phyloP scores from a whole-genome alignment of 2,797 vertebrate genomes.

The Avahi laniger region DNA sequence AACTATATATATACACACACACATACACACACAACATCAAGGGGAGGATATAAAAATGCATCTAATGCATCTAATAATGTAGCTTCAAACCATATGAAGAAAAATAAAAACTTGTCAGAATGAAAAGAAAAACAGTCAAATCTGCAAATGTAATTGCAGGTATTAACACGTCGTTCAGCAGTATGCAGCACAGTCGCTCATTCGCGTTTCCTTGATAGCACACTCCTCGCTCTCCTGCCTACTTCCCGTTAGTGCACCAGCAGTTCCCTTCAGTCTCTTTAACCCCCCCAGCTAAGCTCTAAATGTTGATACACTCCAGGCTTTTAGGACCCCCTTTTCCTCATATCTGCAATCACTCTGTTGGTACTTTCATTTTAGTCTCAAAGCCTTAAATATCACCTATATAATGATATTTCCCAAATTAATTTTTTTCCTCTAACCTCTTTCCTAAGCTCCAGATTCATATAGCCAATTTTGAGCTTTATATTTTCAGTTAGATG shows the following conservation, averaged over 20 bases:
- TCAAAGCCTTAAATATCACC: neutral
- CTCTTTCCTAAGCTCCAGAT: neutral
- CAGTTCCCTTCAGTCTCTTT: neutral
- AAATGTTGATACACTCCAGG: neutral
- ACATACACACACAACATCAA: neutral
- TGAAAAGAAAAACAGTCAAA: neutral
- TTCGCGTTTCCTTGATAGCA: neutral
- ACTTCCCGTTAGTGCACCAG: neutral
- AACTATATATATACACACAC: neutral
- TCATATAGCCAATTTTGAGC: neutral
- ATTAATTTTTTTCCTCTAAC: neutral
- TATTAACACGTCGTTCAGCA: neutral
- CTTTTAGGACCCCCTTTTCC: neutral
- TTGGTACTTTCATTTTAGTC: neutral
- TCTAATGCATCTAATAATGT: neutral
- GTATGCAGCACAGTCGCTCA: neutral
- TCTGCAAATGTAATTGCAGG: neutral
- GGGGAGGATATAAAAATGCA: neutral
- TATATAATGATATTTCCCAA: neutral
- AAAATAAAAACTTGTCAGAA: neutral
- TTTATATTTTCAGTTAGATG: neutral
- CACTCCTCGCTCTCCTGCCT: neutral
- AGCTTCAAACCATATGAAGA: neutral
- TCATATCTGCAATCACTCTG: neutral
- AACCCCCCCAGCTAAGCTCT: neutral